Percentiles rank a stretch among this genome's conserved stretches.
Conservation (phyloP, 1,140 invertebrate genomes). For the Drosophila nasuta region DNA sequence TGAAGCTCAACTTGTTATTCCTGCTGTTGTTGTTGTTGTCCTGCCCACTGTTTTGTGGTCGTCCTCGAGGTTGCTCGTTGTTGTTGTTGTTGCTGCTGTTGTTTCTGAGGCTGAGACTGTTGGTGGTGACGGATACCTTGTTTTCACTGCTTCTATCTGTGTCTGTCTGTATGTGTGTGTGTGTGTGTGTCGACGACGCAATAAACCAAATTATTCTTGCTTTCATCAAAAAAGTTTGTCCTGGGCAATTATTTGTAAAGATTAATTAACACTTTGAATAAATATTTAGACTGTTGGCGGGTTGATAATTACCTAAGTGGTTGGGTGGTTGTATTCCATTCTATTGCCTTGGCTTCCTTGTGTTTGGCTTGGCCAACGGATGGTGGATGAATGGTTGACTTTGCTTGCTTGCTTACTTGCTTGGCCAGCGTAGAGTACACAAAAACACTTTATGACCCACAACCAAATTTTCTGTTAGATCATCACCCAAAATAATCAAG, state of each 20-base stretch:
- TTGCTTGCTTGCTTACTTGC: neutral
- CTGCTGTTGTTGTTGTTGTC: slow-evolving; percentile 43
- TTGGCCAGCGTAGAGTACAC: neutral
- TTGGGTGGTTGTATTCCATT: neutral
- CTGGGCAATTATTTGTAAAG: slow-evolving; percentile 78
- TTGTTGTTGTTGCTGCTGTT: slow-evolving; percentile 18
- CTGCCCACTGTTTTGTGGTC: slow-evolving; percentile 57
- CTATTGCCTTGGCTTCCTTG: no score
- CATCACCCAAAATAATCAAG: slow-evolving; percentile 11
- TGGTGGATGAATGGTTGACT: neutral
- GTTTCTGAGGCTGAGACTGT: slow-evolving; percentile 1
- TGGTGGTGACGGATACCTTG: slow-evolving; percentile 48
- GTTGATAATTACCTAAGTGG: slow-evolving; percentile 69
- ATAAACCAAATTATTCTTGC: slow-evolving; percentile 83
- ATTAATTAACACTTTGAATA: slow-evolving; percentile 83
- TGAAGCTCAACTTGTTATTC: slow-evolving; percentile 29
- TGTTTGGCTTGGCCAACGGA: neutral
- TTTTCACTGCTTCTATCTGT: slow-evolving; percentile 19
- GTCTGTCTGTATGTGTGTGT: slow-evolving; percentile 1
- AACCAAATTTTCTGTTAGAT: slow-evolving; percentile 3
- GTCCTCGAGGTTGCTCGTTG: slow-evolving; percentile 13
- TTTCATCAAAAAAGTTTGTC: slow-evolving; percentile 80
- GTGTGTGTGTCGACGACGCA: slow-evolving; percentile 34
- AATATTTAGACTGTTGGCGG: slow-evolving; percentile 70
- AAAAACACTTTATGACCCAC: neutral